Conservation (phyloP, 2,113 vertebrate species). For the Microtus richardsoni region DNA sequence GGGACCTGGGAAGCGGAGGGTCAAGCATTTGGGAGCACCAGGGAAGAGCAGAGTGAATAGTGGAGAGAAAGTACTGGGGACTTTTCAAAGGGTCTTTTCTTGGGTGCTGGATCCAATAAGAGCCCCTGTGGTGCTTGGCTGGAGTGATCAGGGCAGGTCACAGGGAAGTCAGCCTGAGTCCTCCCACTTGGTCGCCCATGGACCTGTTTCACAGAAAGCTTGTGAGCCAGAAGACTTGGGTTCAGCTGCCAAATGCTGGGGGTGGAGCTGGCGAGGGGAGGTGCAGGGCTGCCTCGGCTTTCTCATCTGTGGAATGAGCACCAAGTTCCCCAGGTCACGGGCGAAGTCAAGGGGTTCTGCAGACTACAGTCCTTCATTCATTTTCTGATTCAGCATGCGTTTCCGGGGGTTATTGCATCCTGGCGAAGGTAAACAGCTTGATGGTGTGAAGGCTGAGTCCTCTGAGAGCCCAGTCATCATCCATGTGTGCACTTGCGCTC, state of each 20-base stretch:
- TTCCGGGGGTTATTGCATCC: neutral
- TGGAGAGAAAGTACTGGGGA: neutral
- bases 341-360: neutral
- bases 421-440: neutral
- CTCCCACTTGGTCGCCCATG: neutral
- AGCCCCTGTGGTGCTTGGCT: neutral
- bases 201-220: neutral
- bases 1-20: neutral
- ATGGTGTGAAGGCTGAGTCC: neutral
- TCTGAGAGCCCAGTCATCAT: neutral
- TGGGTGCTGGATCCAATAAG: neutral
- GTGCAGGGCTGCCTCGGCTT: neutral
- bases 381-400: neutral
- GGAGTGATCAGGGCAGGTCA: neutral
- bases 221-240: neutral
- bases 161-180: neutral
- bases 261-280: neutral
- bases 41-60: neutral
- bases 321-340: neutral
- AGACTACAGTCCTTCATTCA: neutral
- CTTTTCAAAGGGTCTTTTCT: neutral
- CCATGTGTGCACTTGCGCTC: neutral
- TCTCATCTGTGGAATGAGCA: slow-evolving; percentile 41
- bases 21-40: neutral
- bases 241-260: neutral